phyloP scores from a whole-genome alignment of 2,888 invertebrate genomes.

The Drosophila quinaria region DNA sequence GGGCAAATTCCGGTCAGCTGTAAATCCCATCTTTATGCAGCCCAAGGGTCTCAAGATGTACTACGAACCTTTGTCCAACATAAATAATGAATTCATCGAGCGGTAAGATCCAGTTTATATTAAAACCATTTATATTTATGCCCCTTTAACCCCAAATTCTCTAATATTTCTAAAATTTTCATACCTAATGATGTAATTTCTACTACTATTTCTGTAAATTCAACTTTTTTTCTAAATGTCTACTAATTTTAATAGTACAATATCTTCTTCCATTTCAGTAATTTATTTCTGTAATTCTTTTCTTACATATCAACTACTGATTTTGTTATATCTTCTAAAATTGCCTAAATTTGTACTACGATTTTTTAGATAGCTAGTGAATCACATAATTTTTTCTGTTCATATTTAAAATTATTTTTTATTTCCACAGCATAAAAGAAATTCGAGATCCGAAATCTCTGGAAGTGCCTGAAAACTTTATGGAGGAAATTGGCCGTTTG shows the following conservation, averaged over 20 bases:
- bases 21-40: slow-evolving; percentile 89
- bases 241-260: rapidly evolving
- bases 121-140: not conserved
- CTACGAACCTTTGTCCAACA: slow-evolving; percentile 83
- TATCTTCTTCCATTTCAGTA: no score
- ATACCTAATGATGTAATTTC: not conserved
- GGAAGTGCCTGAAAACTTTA: slow-evolving; percentile 86
- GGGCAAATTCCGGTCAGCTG: slow-evolving; percentile 84
- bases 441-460: slow-evolving; percentile 57
- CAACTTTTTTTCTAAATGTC: not conserved
- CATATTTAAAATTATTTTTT: not conserved
- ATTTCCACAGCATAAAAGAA: slow-evolving; percentile 77
- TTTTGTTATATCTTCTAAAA: not conserved
- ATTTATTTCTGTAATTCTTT: no score
- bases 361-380: no score
- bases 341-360: no score
- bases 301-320: not conserved
- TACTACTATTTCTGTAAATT: no score
- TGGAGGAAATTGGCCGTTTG: slow-evolving; percentile 87
- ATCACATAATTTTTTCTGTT: no score
- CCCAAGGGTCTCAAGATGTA: slow-evolving; percentile 87
- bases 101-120: slow-evolving; percentile 43
- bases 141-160: not conserved
- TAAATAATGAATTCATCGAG: slow-evolving; percentile 85
- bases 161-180: no score